These are phyloP conservation scores for Hydrolagus affinis DNA, from an alignment of 2,113 vertebrate genomes.

Conservation along the genomic window DNA sequence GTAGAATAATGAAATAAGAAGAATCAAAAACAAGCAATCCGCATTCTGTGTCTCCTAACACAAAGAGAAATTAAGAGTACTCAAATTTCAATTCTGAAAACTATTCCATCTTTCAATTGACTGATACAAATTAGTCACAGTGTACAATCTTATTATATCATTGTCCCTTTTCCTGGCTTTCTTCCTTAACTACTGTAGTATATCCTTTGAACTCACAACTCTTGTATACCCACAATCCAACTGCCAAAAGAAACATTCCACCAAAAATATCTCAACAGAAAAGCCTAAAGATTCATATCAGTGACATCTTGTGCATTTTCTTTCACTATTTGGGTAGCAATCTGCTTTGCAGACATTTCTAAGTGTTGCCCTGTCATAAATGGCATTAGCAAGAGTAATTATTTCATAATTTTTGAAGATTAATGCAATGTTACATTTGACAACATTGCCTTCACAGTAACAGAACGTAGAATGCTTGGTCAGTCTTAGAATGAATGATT, in stretches of 20 bases:
- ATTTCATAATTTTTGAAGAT: not conserved
- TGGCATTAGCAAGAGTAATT: not conserved
- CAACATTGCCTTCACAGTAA: not conserved
- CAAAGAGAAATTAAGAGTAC: too few relatives aligned
- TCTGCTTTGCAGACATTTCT: not conserved
- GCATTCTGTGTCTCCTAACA: not conserved
- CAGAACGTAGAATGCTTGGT: not conserved
- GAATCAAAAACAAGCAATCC: not conserved
- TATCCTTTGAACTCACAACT: not conserved
- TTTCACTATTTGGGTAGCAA: not conserved
- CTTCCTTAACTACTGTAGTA: not conserved
- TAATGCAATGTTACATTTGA: not conserved
- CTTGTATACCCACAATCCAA: not conserved
- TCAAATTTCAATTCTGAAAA: too few relatives aligned
- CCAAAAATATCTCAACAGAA: not conserved
- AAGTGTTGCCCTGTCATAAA: not conserved
- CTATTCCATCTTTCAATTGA: not conserved
- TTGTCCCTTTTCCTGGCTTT: not conserved
- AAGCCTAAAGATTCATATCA: not conserved
- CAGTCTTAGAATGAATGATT: not conserved
- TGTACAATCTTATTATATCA: not conserved
- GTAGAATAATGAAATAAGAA: not conserved
- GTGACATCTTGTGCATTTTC: not conserved
- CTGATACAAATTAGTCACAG: not conserved
- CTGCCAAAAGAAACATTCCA: not conserved